Percentiles rank a stretch among this genome's conserved stretches.
Conservation (phyloP, 2,113 vertebrate species). For the Erythrolamprus reginae region DNA sequence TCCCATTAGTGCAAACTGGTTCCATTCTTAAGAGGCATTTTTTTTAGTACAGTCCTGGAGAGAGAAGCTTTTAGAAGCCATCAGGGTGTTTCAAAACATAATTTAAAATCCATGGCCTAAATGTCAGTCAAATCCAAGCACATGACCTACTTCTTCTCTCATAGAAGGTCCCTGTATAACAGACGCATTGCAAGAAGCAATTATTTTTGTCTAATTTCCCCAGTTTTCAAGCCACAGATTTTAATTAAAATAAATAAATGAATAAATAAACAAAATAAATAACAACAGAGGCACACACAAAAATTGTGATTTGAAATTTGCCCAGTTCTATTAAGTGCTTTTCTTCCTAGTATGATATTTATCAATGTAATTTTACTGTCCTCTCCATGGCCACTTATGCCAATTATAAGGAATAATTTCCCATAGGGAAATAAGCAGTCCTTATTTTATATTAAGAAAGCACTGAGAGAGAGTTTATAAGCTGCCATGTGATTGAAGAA, state of each 20-base stretch:
- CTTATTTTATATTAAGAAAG: not conserved
- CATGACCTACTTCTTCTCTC: not conserved
- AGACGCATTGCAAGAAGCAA: not conserved
- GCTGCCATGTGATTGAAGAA: not conserved
- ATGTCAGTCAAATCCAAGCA: not conserved
- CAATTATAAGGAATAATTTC: not conserved
- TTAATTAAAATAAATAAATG: not conserved
- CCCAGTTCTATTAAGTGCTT: not conserved
- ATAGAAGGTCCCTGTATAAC: not conserved
- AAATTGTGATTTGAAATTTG: not conserved
- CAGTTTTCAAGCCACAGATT: not conserved
- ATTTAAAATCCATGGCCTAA: not conserved
- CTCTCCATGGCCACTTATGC: not conserved
- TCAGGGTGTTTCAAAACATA: conserved; percentile 16
- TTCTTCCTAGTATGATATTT: not conserved
- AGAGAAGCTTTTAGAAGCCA: not conserved
- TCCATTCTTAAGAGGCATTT: conserved; percentile 1
- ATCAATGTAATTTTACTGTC: not conserved
- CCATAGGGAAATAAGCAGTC: not conserved
- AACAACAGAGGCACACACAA: not conserved
- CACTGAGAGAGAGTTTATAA: not conserved
- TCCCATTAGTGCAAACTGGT: conserved; percentile 12
- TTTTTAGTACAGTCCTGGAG: not conserved
- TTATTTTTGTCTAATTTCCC: not conserved
- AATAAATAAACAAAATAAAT: not conserved